Percentiles rank a stretch among this genome's conserved stretches.
Conservation (phyloP, 2,113 vertebrate species). For the Corythornis cristatus region DNA sequence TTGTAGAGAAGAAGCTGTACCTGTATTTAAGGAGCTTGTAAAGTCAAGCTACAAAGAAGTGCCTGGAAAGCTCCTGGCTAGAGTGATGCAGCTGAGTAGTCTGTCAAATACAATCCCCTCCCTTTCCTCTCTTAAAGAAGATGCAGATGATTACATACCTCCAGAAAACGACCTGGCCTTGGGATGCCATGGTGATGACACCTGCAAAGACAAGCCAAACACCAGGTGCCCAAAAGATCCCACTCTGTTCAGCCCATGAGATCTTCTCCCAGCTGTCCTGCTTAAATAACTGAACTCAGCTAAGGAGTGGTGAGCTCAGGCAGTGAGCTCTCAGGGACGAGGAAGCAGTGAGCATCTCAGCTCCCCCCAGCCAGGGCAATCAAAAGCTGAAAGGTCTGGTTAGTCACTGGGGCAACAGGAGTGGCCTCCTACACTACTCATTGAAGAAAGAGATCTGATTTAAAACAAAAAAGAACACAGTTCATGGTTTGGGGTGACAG, state of each 20-base stretch:
- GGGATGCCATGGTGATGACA: not conserved
- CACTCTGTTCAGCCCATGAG: not conserved
- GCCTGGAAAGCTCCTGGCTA: not conserved
- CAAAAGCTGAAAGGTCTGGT: not conserved
- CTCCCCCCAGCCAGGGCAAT: not conserved
- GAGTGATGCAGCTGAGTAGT: not conserved
- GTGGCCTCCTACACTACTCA: not conserved
- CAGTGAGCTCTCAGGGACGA: constrained; percentile 29
- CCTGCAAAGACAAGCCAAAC: not conserved
- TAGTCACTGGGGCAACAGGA: not conserved
- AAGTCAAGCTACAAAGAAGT: not conserved
- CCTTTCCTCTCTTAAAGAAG: not conserved
- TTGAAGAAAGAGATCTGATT: not conserved
- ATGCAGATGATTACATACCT: constrained; percentile 12
- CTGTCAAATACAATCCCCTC: not conserved
- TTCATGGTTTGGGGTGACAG: not conserved
- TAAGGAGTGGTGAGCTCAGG: constrained; percentile 14
- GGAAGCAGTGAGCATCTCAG: constrained; percentile 1
- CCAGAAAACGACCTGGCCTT: constrained; percentile 34
- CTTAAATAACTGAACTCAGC: constrained; percentile 40
- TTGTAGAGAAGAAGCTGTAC: not conserved
- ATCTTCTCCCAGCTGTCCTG: not conserved
- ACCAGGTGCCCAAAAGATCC: not conserved
- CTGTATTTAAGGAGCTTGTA: not conserved
- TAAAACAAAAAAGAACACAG: not conserved